Evolutionary conservation across 1,140 invertebrate species (phyloP).

Genomic region (Rhizoglyphus robini): DNA sequence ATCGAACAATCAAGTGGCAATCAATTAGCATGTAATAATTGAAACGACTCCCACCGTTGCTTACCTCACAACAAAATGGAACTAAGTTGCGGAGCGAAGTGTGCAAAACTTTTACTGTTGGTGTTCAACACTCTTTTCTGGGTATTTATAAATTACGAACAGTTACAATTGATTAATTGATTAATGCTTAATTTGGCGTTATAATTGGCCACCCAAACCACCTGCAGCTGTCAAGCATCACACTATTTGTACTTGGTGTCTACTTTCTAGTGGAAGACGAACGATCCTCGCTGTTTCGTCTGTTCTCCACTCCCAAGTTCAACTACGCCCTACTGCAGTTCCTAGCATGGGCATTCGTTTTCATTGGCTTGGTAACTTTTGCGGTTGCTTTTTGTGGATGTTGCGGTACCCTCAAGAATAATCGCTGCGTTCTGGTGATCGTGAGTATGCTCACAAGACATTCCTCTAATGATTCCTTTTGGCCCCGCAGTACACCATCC

Average conservation of each 20-base stretch:
- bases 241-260: constrained; percentile 38
- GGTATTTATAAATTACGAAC: constrained; percentile 33
- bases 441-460: constrained; percentile 32
- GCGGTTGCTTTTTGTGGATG: constrained; percentile 42
- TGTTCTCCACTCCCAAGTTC: constrained; percentile 33
- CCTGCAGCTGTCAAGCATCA: constrained; percentile 37
- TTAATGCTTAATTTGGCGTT: neutral
- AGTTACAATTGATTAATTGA: neutral
- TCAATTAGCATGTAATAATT: too few relatives aligned
- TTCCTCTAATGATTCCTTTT: neutral
- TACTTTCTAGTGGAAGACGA: constrained; percentile 39
- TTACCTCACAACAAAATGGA: too few relatives aligned
- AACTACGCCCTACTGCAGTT: constrained; percentile 35
- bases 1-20: too few relatives aligned
- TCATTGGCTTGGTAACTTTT: constrained; percentile 38
- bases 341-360: constrained; percentile 37
- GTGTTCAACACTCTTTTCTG: constrained; percentile 42
- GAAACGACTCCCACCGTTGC: neutral
- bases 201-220: too few relatives aligned
- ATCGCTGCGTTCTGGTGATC: constrained; percentile 38
- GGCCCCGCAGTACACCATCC: constrained; percentile 50
- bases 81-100: constrained; percentile 30
- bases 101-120: constrained; percentile 39
- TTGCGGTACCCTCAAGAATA: constrained; percentile 38
- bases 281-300: constrained; percentile 37